phyloP scores from a whole-genome alignment of 2,797 vertebrate species.

The Darevskia mixta region DNA sequence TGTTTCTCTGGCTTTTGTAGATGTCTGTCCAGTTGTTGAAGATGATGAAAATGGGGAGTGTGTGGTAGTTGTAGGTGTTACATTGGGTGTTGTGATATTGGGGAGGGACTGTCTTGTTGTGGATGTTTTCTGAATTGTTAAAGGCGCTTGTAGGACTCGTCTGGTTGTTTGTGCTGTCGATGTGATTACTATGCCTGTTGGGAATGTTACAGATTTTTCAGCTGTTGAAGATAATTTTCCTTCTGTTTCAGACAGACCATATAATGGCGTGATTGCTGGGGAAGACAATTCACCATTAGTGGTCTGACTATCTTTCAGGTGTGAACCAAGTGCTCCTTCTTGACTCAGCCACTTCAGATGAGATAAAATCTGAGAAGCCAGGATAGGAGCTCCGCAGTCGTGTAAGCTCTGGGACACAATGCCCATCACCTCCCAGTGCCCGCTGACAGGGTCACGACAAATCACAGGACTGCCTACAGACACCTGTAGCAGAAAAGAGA shows the following conservation, averaged over 20 bases:
- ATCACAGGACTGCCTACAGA: slow-evolving; percentile 30
- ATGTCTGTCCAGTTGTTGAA: not conserved
- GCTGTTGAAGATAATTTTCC: not conserved
- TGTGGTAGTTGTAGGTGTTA: not conserved
- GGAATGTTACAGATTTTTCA: not conserved
- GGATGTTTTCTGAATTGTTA: not conserved
- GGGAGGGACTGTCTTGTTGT: not conserved
- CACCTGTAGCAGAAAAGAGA: slow-evolving; percentile 13
- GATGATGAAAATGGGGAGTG: not conserved
- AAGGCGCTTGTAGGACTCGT: not conserved
- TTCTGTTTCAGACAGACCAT: too few relatives aligned
- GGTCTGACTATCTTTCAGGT: not conserved
- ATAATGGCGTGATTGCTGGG: too few relatives aligned
- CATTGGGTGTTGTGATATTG: not conserved
- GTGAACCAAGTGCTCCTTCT: not conserved
- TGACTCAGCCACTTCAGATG: slow-evolving; percentile 1
- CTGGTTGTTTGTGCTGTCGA: not conserved
- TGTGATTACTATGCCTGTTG: not conserved
- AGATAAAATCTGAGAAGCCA: slow-evolving; percentile 19
- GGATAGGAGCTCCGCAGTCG: slow-evolving; percentile 10
- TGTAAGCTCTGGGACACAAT: slow-evolving; percentile 8
- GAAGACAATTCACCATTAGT: not conserved
- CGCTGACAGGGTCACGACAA: not conserved
- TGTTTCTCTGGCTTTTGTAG: not conserved
- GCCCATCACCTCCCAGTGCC: slow-evolving; percentile 12